Conservation (phyloP, 2,888 invertebrate genomes). For the Ormyrus labotus region DNA sequence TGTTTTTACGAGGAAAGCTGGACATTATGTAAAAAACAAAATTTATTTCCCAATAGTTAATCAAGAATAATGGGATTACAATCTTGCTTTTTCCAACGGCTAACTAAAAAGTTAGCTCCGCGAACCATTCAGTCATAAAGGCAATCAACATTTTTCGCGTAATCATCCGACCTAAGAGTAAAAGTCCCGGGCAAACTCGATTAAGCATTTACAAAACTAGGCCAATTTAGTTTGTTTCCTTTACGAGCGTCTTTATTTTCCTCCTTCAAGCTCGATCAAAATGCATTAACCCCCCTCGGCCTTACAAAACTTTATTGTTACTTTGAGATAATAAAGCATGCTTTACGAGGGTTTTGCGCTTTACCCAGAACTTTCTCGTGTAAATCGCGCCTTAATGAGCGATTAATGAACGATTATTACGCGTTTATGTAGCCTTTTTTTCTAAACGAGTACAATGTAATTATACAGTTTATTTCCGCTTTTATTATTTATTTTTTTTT, state of each 20-base stretch:
- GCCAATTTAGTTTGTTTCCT: too few species aligned
- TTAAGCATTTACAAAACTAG: too few species aligned
- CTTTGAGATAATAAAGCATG: conserved; percentile 26
- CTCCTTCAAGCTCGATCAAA: background rate
- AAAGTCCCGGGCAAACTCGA: too few species aligned
- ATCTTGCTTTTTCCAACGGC: too few species aligned
- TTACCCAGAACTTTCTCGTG: conserved; percentile 33
- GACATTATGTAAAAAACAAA: too few species aligned
- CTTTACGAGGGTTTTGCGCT: conserved; percentile 25
- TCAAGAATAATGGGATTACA: too few species aligned
- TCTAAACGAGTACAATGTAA: conserved; percentile 22
- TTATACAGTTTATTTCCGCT: conserved; percentile 47
- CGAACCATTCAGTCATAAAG: too few species aligned
- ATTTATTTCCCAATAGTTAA: background rate
- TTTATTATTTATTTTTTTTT: background rate
- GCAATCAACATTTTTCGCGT: too few species aligned
- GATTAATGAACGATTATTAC: conserved; percentile 50
- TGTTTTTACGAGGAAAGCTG: too few species aligned
- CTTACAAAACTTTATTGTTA: conserved; percentile 16
- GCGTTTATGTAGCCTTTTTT: conserved; percentile 9
- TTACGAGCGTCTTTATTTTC: background rate
- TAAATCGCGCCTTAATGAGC: conserved; percentile 40
- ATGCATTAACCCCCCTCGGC: background rate
- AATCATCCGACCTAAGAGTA: too few species aligned
- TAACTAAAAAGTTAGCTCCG: too few species aligned